Evolutionary conservation across 1,140 invertebrate species (phyloP), one percentile per base, ranked within the genome.

Genomic region (Solenopsis invicta): DNA sequence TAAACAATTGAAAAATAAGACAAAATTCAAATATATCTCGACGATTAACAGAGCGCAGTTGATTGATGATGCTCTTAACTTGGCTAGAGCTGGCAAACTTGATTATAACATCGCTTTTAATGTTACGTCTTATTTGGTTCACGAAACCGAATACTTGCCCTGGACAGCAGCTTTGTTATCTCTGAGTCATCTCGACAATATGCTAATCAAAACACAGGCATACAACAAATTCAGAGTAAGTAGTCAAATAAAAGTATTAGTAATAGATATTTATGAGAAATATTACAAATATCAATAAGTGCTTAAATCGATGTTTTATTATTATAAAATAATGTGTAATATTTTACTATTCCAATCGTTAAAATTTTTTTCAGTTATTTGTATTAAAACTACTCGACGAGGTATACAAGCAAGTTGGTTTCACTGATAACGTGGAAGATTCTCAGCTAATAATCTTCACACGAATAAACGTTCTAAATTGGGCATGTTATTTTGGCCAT

Each of bases 31-130:
- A 89, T 94, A 96, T 59, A 98, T 99, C 64, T 96, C 97, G 62
- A 96, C 97, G 0, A 96, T 97, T 37, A 99, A 99, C 94, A 94
- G 98, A 86, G 98, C 98, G 0, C 98, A 99, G 93, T 95, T 99
- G 4, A 95, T 99, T 0, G 98, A 99, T 91, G 98, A 99, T 93
- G 97, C 98, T 0, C 96, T 99, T 91, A 98, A 98, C 91, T 95
- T 99, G 54, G 98, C 98, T 0, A 94, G 97, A n/a, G 96, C 96
- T 16, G 97, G 96, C 13, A 95, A 96, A 61, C 89, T 98, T 1
- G 94, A 96, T 78, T 98, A 98, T 89, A 92, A 95, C 1, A 96
- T 96, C 0, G 97, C 98, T 9, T 93, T 98, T 87, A 96, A 98
- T 88, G 95, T 98, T 0, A 98, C 97, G 0, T 96, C 96, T 34